Percentiles rank a stretch among this genome's conserved stretches.
These are phyloP conservation scores for Sarotherodon lohbergeri DNA, from an alignment of 2,113 vertebrate genomes.

Conservation along the genomic window DNA sequence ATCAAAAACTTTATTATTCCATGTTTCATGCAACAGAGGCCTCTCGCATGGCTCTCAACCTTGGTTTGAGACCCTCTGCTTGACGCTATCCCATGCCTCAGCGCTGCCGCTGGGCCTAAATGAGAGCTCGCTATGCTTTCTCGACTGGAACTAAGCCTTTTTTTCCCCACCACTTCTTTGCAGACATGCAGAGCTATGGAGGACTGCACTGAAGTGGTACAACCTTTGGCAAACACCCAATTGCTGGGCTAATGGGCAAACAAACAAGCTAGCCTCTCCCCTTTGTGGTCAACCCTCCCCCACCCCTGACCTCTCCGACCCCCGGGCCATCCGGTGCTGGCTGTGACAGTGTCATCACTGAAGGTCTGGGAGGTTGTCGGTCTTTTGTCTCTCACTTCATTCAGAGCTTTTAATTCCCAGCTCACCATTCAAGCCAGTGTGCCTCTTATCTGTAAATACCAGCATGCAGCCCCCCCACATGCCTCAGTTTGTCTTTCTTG, in stretches of 20 bases:
- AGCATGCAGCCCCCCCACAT: background rate
- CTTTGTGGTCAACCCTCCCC: background rate
- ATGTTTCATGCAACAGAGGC: background rate
- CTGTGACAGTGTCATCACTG: slow-evolving; percentile 23
- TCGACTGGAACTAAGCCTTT: slow-evolving; percentile 43
- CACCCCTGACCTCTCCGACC: background rate
- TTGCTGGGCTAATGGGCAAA: slow-evolving; percentile 44
- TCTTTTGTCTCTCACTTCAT: slow-evolving; percentile 55
- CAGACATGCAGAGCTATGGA: background rate
- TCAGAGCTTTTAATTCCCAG: slow-evolving; percentile 39
- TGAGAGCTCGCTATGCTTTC: slow-evolving; percentile 3
- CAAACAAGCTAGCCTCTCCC: slow-evolving; percentile 33
- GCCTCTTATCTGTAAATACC: slow-evolving; percentile 41
- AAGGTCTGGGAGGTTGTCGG: slow-evolving; percentile 31
- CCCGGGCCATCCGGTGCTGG: background rate
- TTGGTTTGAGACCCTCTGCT: background rate
- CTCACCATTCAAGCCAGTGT: slow-evolving; percentile 8
- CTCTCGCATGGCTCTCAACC: background rate
- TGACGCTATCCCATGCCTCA: background rate
- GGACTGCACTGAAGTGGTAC: background rate
- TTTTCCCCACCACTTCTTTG: background rate
- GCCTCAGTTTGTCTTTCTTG: background rate
- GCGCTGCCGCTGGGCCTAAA: background rate
- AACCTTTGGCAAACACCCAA: slow-evolving; percentile 53
- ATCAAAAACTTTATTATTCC: background rate